A percentile compares a stretch with the other conserved stretches of the same genome.
Evolutionary conservation across 2,888 invertebrate species (phyloP).

Genomic region (Aspidiotus rigidus): DNA sequence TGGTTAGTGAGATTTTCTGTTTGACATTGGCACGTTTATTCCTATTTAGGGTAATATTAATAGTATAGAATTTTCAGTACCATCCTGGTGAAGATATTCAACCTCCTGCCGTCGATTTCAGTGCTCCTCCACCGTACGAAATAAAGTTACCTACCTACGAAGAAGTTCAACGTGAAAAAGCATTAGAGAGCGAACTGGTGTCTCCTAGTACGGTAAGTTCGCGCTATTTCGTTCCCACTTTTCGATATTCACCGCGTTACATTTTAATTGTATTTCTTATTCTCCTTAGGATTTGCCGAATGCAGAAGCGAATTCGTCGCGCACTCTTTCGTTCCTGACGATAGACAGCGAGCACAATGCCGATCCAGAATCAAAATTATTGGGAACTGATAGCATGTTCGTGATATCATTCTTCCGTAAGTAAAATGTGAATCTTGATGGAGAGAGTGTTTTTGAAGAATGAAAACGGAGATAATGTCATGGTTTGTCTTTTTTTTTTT

Average conservation of each 20-base stretch:
- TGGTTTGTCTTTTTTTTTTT: constrained; percentile 37
- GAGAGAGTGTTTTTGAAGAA: not conserved
- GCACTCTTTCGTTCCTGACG: constrained; percentile 63
- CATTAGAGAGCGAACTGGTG: constrained; percentile 60
- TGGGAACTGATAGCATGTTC: constrained; percentile 90
- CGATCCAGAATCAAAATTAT: constrained; percentile 64
- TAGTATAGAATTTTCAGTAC: constrained; percentile 2
- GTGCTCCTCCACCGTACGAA: constrained; percentile 81
- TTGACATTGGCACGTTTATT: not conserved
- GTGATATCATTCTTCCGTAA: constrained; percentile 46
- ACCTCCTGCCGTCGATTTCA: constrained; percentile 73
- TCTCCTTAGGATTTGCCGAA: constrained; percentile 19
- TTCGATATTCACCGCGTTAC: no score
- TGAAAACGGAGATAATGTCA: not conserved
- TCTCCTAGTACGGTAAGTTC: constrained; percentile 35
- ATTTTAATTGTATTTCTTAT: no score
- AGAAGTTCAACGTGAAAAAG: constrained; percentile 79
- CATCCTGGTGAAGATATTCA: constrained; percentile 51
- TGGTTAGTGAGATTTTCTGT: constrained; percentile 5
- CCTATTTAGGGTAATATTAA: not conserved
- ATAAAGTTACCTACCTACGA: constrained; percentile 83
- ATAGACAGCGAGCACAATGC: constrained; percentile 53
- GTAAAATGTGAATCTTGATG: not conserved
- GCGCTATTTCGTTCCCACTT: not conserved
- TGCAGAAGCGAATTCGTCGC: constrained; percentile 40